phyloP scores from a whole-genome alignment of 2,113 vertebrate genomes.

The Rhineura floridana region DNA sequence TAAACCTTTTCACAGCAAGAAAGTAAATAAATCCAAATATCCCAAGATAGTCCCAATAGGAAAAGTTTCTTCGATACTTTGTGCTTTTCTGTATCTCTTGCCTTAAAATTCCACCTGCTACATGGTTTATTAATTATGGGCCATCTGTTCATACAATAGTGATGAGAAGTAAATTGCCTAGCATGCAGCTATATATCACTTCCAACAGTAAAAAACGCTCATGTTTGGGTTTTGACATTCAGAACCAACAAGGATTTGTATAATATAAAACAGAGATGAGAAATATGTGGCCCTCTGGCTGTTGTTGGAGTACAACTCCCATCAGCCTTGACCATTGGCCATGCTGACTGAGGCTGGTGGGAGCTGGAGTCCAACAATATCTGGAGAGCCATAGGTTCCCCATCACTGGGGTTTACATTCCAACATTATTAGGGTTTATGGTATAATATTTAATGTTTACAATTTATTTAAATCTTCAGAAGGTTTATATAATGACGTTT shows the following conservation, averaged over 20 bases:
- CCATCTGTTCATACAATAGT: not conserved
- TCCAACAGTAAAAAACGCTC: not conserved
- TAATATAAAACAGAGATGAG: not conserved
- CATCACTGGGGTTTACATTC: not conserved
- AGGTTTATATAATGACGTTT: not conserved
- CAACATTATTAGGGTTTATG: not conserved
- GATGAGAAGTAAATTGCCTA: not conserved
- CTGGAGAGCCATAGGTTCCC: too few species aligned
- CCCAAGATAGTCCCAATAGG: not conserved
- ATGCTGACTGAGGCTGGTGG: too few species aligned
- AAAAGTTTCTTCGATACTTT: not conserved
- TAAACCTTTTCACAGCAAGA: not conserved
- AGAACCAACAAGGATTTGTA: not conserved
- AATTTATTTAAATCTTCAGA: not conserved
- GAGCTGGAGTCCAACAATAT: too few species aligned
- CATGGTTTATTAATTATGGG: slow-evolving; percentile 3
- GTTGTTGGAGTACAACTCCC: too few species aligned
- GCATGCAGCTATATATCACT: not conserved
- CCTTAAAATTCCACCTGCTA: not conserved
- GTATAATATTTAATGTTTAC: not conserved
- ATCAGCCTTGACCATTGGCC: too few species aligned
- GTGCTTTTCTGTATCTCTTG: not conserved
- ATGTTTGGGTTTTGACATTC: not conserved
- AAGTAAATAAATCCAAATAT: not conserved
- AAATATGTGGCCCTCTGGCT: too few species aligned